Base-by-base conservation (phyloP, 2,888 invertebrate species). In the Thymelicus acteon region DNA sequence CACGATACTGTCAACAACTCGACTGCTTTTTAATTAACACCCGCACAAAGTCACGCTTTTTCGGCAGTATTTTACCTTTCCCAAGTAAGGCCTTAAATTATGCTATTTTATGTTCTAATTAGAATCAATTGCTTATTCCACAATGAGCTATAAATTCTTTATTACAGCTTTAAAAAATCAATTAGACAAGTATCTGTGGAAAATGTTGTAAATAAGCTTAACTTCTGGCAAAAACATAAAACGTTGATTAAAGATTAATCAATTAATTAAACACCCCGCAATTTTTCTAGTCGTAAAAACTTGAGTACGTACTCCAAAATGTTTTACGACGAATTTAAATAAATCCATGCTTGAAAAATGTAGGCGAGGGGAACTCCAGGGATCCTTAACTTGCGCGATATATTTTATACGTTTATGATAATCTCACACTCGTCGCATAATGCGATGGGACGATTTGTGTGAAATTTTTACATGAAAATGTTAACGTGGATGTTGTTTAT, bases 381-480 rank as follows among this genome's bases (percentile, higher is more conserved):
- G 69, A 79, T 79, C 77, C 76, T 82, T 80, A 79, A 81, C 78
- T 78, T 74, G 72, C 73, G 76, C 67, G 76, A 76, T 75, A 77
- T 80, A 80, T 84, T 84, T 84, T 84, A 86, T 84, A 85, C 85
- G 80, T 87, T 90, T 91, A 92, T 93, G 92, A 89, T 92, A 93
- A 92, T 92, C 82, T 81, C 76, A 81, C 84, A 82, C 81, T 77
- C 81, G 86, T 19, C 86, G 92, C 91, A 92, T 92, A 92, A 92
- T 92, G 91, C 80, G 84, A 92, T 90, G 83, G 75, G 82, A 86
- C 72, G 81, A 82, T 85, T 85, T 80, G 78, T 77, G 78, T 77
- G 84, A 19, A 85, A 86, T 84, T 90, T 88, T 88, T 85, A 78
- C 85, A 82, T 80, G 82, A 84, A 88, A 89, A 86, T 84, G 82